Conservation (phyloP, 2,797 vertebrate genomes). For the Melopsittacus undulatus region DNA sequence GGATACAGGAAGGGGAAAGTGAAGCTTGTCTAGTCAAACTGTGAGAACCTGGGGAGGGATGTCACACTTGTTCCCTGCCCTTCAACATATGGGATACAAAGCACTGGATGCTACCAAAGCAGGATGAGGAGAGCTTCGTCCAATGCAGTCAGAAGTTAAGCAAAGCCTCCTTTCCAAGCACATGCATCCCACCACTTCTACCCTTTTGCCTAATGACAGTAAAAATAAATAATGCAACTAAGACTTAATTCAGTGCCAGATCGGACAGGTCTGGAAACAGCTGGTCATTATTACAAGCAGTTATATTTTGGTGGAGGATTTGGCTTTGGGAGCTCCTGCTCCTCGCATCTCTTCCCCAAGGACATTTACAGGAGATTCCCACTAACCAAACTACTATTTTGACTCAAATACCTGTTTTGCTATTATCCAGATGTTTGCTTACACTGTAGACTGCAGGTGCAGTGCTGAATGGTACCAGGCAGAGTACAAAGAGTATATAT, state of each 20-base stretch:
- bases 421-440: neutral
- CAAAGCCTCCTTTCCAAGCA: neutral
- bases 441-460: neutral
- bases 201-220: neutral
- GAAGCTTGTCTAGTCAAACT: neutral
- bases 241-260: neutral
- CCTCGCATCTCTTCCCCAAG: neutral
- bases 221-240: slow-evolving; percentile 44
- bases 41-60: neutral
- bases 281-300: neutral
- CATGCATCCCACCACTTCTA: neutral
- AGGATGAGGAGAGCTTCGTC: neutral
- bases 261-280: neutral
- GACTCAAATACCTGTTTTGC: neutral
- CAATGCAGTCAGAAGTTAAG: neutral
- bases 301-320: neutral
- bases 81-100: neutral
- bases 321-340: neutral
- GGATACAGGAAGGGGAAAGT: neutral
- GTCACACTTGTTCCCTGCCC: neutral
- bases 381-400: neutral
- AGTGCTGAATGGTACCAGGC: neutral
- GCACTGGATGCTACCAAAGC: neutral
- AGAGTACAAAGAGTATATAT: neutral
- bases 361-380: neutral